Percentiles rank a stretch among this genome's conserved stretches.
Evolutionary conservation across 2,888 invertebrate genomes (phyloP).

Genomic region (Drosophila dives): DNA sequence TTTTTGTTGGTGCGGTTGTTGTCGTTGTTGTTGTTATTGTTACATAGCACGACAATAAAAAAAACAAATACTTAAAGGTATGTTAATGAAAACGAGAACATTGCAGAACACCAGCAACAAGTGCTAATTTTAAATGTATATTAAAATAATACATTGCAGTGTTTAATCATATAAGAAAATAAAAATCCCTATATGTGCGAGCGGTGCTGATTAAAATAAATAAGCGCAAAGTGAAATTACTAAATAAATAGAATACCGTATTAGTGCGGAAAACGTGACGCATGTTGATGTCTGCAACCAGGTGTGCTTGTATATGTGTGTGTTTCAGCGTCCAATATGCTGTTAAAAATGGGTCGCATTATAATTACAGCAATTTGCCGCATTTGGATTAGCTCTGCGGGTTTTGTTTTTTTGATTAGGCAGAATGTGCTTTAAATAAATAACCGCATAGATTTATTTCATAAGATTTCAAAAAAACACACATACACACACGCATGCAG

Average conservation of each 20-base stretch:
- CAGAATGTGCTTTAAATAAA: constrained; percentile 44
- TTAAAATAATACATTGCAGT: constrained; percentile 28
- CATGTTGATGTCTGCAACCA: constrained; percentile 54
- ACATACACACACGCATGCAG: constrained; percentile 6
- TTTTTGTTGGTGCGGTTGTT: constrained; percentile 41
- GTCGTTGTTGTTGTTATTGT: constrained; percentile 41
- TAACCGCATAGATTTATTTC: constrained; percentile 45
- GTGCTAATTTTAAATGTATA: constrained; percentile 51
- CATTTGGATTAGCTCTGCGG: constrained; percentile 4
- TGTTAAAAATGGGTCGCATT: constrained; percentile 8
- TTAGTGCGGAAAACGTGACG: constrained; percentile 66
- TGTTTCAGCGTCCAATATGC: constrained; percentile 36
- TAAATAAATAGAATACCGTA: constrained; percentile 55
- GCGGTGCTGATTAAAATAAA: constrained; percentile 46
- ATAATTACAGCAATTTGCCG: constrained; percentile 8
- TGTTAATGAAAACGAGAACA: constrained; percentile 54
- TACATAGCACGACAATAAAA: constrained; percentile 61
- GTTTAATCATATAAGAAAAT: constrained; percentile 19
- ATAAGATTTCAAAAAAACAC: constrained; percentile 31
- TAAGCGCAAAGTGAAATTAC: constrained; percentile 54
- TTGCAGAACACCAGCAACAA: constrained; percentile 26
- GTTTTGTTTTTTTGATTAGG: constrained; percentile 18
- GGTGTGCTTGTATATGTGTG: constrained; percentile 36
- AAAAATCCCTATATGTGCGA: constrained; percentile 15
- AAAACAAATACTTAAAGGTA: constrained; percentile 69